Base-by-base conservation (phyloP, 2,888 invertebrate genomes). In the Villa cingulata region DNA sequence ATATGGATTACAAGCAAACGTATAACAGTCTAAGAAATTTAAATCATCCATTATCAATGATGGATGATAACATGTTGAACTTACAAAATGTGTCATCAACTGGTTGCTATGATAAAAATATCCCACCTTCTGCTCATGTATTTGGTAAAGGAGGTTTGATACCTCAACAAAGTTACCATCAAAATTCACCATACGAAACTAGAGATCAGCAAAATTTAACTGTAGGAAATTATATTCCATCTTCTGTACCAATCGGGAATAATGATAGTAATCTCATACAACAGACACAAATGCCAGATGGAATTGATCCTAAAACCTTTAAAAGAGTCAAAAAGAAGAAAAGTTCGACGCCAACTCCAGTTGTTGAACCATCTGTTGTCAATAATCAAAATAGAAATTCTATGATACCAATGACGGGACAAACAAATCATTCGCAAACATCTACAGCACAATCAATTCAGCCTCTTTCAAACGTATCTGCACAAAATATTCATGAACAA, bases 41-140 rank as follows among this genome's bases (percentile, higher is more conserved):
- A 15, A 55, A 56, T 43, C 67, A 65, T 49, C 57, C 64, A 1
- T 55, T 66, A 2, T 58, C 65, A 12, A 54, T 57, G 37, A 54
- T 58, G 37, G 57, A 58, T 40, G 64, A 66, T 41, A 60, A 62
- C 15, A 60, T 69, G 53, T 27, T 69, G 38, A 61, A 62, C 3
- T 56, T 67, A 48, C 56, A 56, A 20, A 53, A 50, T 16, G 52
- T 60, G 3, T 56, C 59, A 43, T n/a, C 50, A 2, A 38, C 48
- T 19, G 50, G 51, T n/a, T 78, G 76, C 55, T 76, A 76, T 51
- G 77, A 78, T 43, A 77, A 78, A 60, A 70, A 70, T 23, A 74
- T 73, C 63, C 75, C 76, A 58, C 75, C 76, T 62, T 74, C 76
- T 1, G 74, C 77, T 1, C 77, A 77, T 45, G 74, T 77, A 68